A percentile compares a stretch with the other conserved stretches of the same genome.
Evolutionary conservation across 2,888 invertebrate genomes (phyloP).

Genomic region (Latrodectus elegans): DNA sequence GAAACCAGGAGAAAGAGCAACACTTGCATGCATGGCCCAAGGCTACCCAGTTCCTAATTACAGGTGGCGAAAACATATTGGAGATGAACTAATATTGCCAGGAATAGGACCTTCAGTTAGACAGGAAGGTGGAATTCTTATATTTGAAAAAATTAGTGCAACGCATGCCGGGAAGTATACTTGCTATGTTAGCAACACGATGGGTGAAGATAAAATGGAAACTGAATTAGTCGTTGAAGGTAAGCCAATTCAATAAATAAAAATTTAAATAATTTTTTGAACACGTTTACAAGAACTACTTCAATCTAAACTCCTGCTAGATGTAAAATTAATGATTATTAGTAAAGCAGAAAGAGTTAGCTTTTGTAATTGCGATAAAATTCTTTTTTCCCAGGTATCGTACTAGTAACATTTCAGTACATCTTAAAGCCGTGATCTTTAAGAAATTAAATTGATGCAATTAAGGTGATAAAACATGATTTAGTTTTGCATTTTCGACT

Average conservation of each 20-base stretch:
- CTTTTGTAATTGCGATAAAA: too few species aligned
- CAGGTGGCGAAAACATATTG: constrained; percentile 77
- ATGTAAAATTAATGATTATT: too few species aligned
- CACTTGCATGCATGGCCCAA: constrained; percentile 82
- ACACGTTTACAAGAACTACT: too few species aligned
- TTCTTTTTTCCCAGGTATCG: too few species aligned
- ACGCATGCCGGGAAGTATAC: constrained; percentile 74
- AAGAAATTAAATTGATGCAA: too few species aligned
- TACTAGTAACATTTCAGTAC: too few species aligned
- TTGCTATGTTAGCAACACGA: constrained; percentile 74
- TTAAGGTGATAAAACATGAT: too few species aligned
- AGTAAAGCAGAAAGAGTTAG: too few species aligned
- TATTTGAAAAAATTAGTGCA: constrained; percentile 72
- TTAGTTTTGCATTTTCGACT: too few species aligned
- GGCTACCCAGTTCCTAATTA: constrained; percentile 83
- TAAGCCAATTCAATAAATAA: constrained; percentile 64
- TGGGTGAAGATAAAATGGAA: constrained; percentile 73
- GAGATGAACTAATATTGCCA: constrained; percentile 25
- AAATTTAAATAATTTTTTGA: too few species aligned
- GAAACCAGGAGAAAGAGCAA: constrained; percentile 76
- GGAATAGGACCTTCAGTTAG: constrained; percentile 72
- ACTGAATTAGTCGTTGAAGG: constrained; percentile 74
- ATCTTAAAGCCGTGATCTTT: too few species aligned
- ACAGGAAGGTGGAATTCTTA: constrained; percentile 74
- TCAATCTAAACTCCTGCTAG: too few species aligned